phyloP scores from a whole-genome alignment of 2,888 invertebrate species.

The Xestobium rufovillosum region DNA sequence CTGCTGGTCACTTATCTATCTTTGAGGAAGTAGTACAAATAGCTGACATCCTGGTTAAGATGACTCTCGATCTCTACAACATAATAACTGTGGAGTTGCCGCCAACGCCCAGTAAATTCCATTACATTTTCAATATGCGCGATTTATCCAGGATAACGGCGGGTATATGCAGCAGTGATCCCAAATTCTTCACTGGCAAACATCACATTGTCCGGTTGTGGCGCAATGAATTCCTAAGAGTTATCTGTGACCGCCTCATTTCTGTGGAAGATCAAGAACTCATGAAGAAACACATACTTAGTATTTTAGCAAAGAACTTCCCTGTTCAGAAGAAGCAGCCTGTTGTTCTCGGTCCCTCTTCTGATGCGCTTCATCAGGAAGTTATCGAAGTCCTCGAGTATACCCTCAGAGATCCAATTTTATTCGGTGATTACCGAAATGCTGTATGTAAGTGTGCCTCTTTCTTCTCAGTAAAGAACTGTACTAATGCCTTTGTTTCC shows the following conservation, averaged over 20 bases:
- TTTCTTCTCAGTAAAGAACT: constrained; percentile 1
- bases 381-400: constrained; percentile 52
- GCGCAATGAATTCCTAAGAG: constrained; percentile 84
- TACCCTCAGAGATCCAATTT: constrained; percentile 69
- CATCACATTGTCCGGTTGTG: constrained; percentile 76
- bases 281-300: constrained; percentile 53
- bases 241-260: constrained; percentile 82
- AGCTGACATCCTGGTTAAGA: constrained; percentile 60
- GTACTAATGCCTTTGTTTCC: not conserved
- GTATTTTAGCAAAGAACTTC: constrained; percentile 53
- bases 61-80: constrained; percentile 79
- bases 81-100: constrained; percentile 70
- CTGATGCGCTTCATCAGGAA: constrained; percentile 30
- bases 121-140: constrained; percentile 89
- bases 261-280: constrained; percentile 56
- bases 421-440: constrained; percentile 73
- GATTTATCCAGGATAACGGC: constrained; percentile 76
- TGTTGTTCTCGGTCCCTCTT: too few species aligned
- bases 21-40: constrained; percentile 64
- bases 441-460: constrained; percentile 2
- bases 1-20: constrained; percentile 64
- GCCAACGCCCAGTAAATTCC: constrained; percentile 88
- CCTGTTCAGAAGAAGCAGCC: constrained; percentile 38
- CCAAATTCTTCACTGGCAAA: constrained; percentile 58
- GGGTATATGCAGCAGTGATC: constrained; percentile 71